Conservation (phyloP, 2,797 vertebrate species). For the Pangasius djambal region DNA sequence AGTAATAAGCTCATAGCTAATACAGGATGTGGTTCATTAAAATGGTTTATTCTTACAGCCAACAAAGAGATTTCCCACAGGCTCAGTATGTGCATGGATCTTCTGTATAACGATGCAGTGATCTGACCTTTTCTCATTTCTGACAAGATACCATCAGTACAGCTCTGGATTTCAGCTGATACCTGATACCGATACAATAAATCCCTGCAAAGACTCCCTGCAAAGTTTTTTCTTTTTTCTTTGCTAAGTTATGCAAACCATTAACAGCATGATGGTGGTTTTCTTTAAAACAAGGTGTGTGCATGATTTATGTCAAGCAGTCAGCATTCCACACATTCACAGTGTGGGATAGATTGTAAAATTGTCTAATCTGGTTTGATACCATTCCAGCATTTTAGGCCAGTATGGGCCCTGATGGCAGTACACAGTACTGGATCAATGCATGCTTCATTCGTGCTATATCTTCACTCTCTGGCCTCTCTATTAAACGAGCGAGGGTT, state of each 20-base stretch:
- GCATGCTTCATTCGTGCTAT: neutral
- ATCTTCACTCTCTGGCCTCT: neutral
- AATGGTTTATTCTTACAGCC: too few species aligned
- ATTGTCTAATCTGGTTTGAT: neutral
- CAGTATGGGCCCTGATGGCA: neutral
- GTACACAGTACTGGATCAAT: neutral
- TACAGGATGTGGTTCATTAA: neutral
- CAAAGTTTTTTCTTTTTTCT: neutral
- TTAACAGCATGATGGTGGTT: neutral
- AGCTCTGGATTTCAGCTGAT: neutral
- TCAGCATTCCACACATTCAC: neutral
- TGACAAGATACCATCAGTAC: neutral
- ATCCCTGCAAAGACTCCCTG: neutral
- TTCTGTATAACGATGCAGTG: neutral
- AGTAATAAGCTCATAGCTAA: neutral
- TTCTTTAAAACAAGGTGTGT: neutral
- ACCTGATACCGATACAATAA: neutral
- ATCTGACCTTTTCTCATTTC: neutral
- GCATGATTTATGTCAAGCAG: neutral
- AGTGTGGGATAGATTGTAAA: neutral
- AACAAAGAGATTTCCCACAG: neutral
- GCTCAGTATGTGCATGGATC: neutral
- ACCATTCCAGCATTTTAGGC: neutral
- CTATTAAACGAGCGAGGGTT: neutral
- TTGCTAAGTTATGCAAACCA: neutral